These are phyloP conservation scores for Apoda limacodes DNA, from an alignment of 2,888 invertebrate species.

Conservation along the genomic window DNA sequence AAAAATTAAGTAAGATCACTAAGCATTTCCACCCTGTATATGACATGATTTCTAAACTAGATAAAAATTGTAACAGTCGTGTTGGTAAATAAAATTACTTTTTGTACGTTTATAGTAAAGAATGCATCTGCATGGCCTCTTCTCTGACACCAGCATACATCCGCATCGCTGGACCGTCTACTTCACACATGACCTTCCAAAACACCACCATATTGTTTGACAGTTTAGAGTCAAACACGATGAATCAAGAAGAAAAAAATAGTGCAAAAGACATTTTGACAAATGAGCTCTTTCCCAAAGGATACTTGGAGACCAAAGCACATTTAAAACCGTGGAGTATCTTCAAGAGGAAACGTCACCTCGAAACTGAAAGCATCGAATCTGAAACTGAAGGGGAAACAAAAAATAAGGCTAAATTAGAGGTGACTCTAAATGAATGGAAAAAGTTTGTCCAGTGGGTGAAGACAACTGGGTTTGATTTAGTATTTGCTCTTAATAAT, in stretches of 20 bases:
- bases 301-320: background rate
- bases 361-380: conserved; percentile 1
- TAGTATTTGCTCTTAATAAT: conserved; percentile 77
- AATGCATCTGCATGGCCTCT: conserved; percentile 73
- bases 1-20: too few species aligned
- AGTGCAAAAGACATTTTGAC: background rate
- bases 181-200: conserved; percentile 52
- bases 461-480: conserved; percentile 67
- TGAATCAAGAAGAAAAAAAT: conserved; percentile 13
- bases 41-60: too few species aligned
- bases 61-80: too few species aligned
- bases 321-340: background rate
- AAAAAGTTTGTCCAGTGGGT: conserved; percentile 60
- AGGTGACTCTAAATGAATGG: conserved; percentile 39
- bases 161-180: conserved; percentile 78
- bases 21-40: too few species aligned
- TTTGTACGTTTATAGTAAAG: conserved; percentile 46
- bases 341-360: background rate
- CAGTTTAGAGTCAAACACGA: conserved; percentile 18
- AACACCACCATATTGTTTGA: conserved; percentile 44
- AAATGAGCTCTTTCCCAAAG: background rate
- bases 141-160: conserved; percentile 79
- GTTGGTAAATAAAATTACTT: too few species aligned
- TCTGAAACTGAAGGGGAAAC: conserved; percentile 6
- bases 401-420: conserved; percentile 16